phyloP scores from a whole-genome alignment of 2,113 vertebrate species.

The Suricata suricatta region DNA sequence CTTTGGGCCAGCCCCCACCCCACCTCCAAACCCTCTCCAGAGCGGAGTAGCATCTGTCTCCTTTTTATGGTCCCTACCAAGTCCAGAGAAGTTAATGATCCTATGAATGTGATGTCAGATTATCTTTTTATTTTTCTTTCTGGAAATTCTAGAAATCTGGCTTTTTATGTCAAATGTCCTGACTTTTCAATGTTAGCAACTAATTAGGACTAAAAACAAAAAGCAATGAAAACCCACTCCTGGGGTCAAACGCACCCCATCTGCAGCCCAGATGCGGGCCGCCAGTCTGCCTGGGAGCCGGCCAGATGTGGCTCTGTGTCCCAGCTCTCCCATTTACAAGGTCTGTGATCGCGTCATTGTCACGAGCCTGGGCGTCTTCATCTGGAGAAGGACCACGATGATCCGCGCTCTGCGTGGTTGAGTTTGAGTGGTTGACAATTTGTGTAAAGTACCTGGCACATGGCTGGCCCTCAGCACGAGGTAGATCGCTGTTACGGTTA shows the following conservation, averaged over 20 bases:
- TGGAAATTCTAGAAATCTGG: neutral
- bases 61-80: neutral
- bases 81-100: neutral
- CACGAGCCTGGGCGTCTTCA: neutral
- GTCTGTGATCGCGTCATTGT: neutral
- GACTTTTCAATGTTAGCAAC: constrained; percentile 34
- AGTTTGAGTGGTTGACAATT: neutral
- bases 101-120: neutral
- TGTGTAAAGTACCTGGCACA: neutral
- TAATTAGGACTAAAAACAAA: constrained; percentile 42
- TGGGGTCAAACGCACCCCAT: constrained; percentile 3
- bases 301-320: neutral
- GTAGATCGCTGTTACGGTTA: neutral
- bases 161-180: neutral
- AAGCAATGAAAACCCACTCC: neutral
- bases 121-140: neutral
- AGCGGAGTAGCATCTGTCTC: neutral
- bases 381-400: neutral
- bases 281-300: neutral
- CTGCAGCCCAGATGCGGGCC: constrained; percentile 41
- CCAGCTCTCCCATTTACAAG: neutral
- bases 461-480: neutral
- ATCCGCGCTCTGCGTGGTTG: neutral
- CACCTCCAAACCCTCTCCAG: neutral
- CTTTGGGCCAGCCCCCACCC: too few species aligned